Evolutionary conservation across 53 echinoderm and acorn worm species (phyloP), one percentile per base, ranked within the genome.

Genomic region (Pentamera pediparva): DNA sequence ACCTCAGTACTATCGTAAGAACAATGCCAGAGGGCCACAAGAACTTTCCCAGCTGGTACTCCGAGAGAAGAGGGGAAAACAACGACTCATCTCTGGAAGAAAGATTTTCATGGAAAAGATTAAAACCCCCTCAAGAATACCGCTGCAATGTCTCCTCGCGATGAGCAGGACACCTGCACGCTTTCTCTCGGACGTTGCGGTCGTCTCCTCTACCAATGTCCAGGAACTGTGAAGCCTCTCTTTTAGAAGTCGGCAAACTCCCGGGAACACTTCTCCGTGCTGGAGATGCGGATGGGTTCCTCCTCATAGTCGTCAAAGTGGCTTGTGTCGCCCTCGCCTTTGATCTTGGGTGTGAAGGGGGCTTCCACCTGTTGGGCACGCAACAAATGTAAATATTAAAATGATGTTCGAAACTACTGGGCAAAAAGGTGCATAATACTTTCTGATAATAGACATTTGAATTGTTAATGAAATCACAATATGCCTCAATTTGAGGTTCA

Each of bases 281-380:
- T 83, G 57, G 98, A 98, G 70, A 98, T 89, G 61, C 86, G 86
- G 64, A 98, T 84, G 29, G 81, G 73, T 59, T 98, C 98, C 32
- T 98, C 98, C 77, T 98, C 98, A 75, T 98, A 98, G 78, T 96
- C 98, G 62, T 98, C 98, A 60, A 98, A 98, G 75, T 98, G 89
- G 56, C 92, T 92, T 64, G 98, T 86, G 78, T 98, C 98, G 32
- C 87, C 89, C 31, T 88, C 76, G 32, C 98, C 85, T 57, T 76
- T 76, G 64, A 91, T 77, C 74, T 88, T 85, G 59, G 98, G 98
- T 63, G 90, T 74, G 52, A 98, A 98, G 13, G 98, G 98, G n/a
- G 98, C 91, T 75, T 98, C 98, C 65, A 98, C 92, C 98, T 98
- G 77, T 3, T 41, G 40, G 75, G 51, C 20, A 28, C 64, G 69